Evolutionary conservation across 2,113 vertebrate species (phyloP).

Genomic region (Aegithalos caudatus): DNA sequence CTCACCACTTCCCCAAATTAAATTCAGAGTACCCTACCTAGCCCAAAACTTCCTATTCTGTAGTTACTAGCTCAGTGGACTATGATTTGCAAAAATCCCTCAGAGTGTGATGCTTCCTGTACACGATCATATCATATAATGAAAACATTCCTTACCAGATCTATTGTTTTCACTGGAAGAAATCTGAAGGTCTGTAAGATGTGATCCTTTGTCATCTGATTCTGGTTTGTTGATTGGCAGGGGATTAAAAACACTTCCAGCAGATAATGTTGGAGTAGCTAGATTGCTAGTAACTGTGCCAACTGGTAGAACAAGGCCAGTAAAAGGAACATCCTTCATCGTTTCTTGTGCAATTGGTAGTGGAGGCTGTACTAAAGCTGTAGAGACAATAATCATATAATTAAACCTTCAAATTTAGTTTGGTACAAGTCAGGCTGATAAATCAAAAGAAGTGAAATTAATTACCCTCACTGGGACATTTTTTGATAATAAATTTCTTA

Average conservation of each 20-base stretch:
- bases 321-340: constrained; percentile 86
- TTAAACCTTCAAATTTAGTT: neutral
- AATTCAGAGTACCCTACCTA: neutral
- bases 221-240: constrained; percentile 72
- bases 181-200: constrained; percentile 81
- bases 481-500: neutral
- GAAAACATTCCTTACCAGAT: constrained; percentile 76
- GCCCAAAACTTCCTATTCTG: neutral
- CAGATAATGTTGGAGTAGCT: constrained; percentile 75
- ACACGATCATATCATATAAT: fast-evolving
- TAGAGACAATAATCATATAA: neutral
- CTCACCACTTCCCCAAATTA: neutral
- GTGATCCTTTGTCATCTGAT: constrained; percentile 81
- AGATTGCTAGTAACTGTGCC: constrained; percentile 73
- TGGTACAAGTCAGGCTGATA: neutral
- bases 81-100: neutral
- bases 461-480: neutral
- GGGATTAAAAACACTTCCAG: constrained; percentile 85
- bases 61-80: neutral
- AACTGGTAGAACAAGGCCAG: constrained; percentile 83
- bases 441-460: neutral
- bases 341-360: constrained; percentile 82
- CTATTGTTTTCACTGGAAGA: constrained; percentile 79
- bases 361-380: constrained; percentile 86
- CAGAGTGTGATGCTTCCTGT: neutral